A percentile compares a stretch with the other conserved stretches of the same genome.
Conservation (phyloP, 23 tunicate species). For the Botrylloides violaceus region DNA sequence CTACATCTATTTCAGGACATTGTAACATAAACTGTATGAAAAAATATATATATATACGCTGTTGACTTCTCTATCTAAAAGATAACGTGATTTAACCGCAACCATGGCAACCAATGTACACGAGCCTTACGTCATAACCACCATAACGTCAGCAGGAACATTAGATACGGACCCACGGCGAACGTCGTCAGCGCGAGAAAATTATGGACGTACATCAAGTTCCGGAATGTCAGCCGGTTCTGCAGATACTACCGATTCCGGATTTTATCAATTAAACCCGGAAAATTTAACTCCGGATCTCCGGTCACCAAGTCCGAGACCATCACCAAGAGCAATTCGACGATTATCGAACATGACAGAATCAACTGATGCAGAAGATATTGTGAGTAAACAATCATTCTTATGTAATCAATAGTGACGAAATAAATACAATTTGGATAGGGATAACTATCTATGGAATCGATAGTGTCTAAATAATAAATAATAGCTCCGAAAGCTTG, state of each 20-base stretch:
- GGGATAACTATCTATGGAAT: too few species aligned
- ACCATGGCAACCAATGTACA: not conserved
- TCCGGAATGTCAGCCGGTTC: conserved; percentile 20
- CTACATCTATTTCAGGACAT: too few species aligned
- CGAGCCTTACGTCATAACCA: not conserved
- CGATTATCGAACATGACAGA: conserved; percentile 14
- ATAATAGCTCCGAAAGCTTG: too few species aligned
- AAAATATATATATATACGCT: too few species aligned
- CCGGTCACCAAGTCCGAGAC: conserved; percentile 1
- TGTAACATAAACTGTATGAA: too few species aligned
- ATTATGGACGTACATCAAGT: conserved; percentile 1
- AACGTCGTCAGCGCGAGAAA: not conserved
- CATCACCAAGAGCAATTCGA: conserved; percentile 5
- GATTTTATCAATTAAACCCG: conserved; percentile 8
- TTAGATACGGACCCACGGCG: not conserved
- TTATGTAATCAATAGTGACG: too few species aligned
- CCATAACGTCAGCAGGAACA: not conserved
- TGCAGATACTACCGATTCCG: conserved; percentile 22
- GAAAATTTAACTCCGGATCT: not conserved
- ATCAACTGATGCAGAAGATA: conserved; percentile 21
- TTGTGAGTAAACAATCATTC: conserved; percentile 26
- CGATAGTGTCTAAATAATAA: too few species aligned
- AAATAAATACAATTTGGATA: too few species aligned
- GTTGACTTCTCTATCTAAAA: too few species aligned
- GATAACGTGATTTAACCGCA: too few species aligned